These are phyloP conservation scores for Bombylius discolor DNA, from an alignment of 2,888 invertebrate genomes.

Conservation along the genomic window DNA sequence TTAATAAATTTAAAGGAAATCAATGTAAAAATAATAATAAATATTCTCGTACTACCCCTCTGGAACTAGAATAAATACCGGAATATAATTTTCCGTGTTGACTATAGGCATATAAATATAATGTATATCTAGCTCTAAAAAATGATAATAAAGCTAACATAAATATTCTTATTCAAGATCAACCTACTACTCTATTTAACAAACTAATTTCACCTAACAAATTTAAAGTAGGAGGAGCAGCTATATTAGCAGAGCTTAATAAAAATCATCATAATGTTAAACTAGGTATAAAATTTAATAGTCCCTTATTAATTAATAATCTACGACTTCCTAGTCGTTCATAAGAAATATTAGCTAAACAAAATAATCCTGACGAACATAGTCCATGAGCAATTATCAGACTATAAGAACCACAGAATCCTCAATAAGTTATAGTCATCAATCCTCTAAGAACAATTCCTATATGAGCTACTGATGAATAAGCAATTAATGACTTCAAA, in stretches of 20 bases:
- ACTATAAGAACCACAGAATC: constrained; percentile 40
- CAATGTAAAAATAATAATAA: constrained; percentile 49
- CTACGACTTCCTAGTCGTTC: constrained; percentile 47
- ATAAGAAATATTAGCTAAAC: constrained; percentile 51
- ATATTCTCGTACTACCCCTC: constrained; percentile 42
- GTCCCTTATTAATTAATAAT: constrained; percentile 48
- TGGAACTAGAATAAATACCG: constrained; percentile 40
- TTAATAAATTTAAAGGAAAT: constrained; percentile 48
- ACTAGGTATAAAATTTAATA: constrained; percentile 46
- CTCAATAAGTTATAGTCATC: constrained; percentile 44
- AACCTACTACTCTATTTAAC: constrained; percentile 45
- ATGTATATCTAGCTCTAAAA: constrained; percentile 51
- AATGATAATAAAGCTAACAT: constrained; percentile 46
- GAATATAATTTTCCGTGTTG: constrained; percentile 47
- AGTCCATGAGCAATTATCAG: constrained; percentile 54
- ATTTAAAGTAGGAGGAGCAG: constrained; percentile 54
- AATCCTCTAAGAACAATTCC: constrained; percentile 46
- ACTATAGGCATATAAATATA: constrained; percentile 48
- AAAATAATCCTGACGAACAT: constrained; percentile 53
- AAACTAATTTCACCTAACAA: constrained; percentile 50
- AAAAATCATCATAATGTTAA: constrained; percentile 53
- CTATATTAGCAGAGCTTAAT: constrained; percentile 48
- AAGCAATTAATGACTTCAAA: constrained; percentile 60
- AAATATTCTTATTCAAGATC: constrained; percentile 39
- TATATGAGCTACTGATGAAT: constrained; percentile 61